Evolutionary conservation across 2,888 invertebrate genomes (phyloP).

Genomic region (Cyclophora albipunctata): DNA sequence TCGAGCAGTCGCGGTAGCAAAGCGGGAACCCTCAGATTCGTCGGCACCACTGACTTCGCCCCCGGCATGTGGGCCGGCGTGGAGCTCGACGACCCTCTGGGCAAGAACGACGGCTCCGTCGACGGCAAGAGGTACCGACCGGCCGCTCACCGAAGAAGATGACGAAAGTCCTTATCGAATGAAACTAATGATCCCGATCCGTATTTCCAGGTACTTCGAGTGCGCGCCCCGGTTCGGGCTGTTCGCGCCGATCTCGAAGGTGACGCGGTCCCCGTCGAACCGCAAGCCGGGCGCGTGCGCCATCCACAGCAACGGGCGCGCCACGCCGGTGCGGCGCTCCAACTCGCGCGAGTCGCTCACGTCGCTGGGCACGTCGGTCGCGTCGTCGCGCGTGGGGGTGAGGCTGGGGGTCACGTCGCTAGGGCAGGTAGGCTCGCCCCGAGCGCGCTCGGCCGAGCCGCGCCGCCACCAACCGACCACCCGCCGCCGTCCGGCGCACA

Average conservation of each 20-base stretch:
- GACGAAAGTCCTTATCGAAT: background rate
- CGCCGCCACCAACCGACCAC: constrained; percentile 38
- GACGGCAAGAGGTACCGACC: constrained; percentile 86
- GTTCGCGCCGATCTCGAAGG: constrained; percentile 94
- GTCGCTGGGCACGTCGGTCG: constrained; percentile 77
- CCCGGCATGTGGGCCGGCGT: constrained; percentile 96
- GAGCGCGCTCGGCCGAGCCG: constrained; percentile 68
- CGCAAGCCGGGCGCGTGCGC: constrained; percentile 78
- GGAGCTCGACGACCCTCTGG: constrained; percentile 93
- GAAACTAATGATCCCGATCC: constrained; percentile 5
- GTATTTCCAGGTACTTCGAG: constrained; percentile 88
- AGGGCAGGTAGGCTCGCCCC: constrained; percentile 79
- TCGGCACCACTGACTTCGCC: constrained; percentile 93
- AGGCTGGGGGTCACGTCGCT: constrained; percentile 85
- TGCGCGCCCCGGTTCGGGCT: constrained; percentile 93
- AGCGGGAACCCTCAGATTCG: constrained; percentile 88
- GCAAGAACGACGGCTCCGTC: constrained; percentile 97
- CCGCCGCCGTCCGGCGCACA: constrained; percentile 44
- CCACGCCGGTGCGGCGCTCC: constrained; percentile 77
- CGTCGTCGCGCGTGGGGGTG: constrained; percentile 79
- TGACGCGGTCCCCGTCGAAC: constrained; percentile 88
- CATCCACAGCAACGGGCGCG: constrained; percentile 78
- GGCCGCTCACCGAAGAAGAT: background rate
- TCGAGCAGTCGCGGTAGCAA: constrained; percentile 91
- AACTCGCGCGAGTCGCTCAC: constrained; percentile 92